phyloP scores from a whole-genome alignment of 1,140 invertebrate genomes.

The Conopomorpha cramerella region DNA sequence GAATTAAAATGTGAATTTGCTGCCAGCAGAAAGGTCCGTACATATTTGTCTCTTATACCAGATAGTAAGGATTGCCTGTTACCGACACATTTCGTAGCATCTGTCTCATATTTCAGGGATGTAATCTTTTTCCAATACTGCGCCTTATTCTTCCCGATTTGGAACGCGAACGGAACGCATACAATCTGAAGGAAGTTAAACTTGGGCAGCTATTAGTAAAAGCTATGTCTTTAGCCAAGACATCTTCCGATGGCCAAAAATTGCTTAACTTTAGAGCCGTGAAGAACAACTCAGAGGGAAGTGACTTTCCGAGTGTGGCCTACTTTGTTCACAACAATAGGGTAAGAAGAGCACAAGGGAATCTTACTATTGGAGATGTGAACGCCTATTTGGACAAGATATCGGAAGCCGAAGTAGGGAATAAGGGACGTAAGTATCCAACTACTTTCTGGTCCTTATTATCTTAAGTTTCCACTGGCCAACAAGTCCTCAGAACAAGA shows the following conservation, averaged over 20 bases:
- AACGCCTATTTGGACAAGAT: conserved; percentile 37
- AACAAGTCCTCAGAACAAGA: no score
- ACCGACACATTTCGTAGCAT: conserved; percentile 1
- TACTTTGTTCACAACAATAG: conserved; percentile 27
- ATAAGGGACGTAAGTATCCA: conserved; percentile 32
- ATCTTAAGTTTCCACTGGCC: no score
- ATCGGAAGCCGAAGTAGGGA: conserved; percentile 20
- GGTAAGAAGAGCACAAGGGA: conserved; percentile 9
- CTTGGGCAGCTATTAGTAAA: conserved; percentile 30
- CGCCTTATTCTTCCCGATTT: conserved; percentile 28
- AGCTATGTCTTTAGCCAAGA: conserved; percentile 24
- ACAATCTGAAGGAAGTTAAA: conserved; percentile 36
- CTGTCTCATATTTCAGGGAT: conserved; percentile 21
- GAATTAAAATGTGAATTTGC: conserved; percentile 20
- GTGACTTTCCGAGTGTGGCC: conserved; percentile 30
- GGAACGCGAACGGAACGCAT: conserved; percentile 33
- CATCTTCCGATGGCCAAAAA: conserved; percentile 22
- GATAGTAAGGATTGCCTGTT: no score
- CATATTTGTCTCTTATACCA: not conserved
- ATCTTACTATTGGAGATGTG: conserved; percentile 20
- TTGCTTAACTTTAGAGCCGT: conserved; percentile 27
- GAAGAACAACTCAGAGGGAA: conserved; percentile 14
- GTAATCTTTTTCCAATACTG: conserved; percentile 28
- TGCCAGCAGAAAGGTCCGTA: conserved; percentile 3
- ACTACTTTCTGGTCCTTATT: no score